Evolutionary conservation across 2,888 invertebrate species (phyloP), one percentile per base, ranked within the genome.

Genomic region (Augochlorella aurata): DNA sequence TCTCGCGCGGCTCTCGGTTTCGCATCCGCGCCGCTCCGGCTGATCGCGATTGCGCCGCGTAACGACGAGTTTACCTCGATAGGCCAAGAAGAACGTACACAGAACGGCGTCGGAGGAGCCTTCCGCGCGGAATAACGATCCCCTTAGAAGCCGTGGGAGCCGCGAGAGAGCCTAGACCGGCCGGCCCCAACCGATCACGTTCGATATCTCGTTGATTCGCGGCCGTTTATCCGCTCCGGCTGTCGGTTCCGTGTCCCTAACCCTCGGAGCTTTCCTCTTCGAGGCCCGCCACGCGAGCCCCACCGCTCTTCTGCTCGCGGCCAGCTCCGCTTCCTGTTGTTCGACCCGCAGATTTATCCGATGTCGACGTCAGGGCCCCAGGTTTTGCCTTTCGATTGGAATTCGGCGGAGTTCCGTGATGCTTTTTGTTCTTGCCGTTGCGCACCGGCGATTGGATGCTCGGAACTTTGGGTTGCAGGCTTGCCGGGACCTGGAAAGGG

Each of bases 11-110:
- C 66, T 14, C 68, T 44, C 44, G 38, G 38, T 69, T 63, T 63
- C 81, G 77, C 63, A 65, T 85, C 85, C 79, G 18, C 16, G 74
- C 69, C 73, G 75, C 74, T 82, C 81, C 74, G 24, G 66, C 76
- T 67, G 79, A 71, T 76, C 74, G 71, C 79, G 82, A 84, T 84
- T 84, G 76, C 79, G 58, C 81, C 77, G 63, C 81, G 75, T 84
- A 86, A 82, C 80, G 79, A 86, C 74, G 63, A 73, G 74, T 85
- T 84, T 75, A 85, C 78, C 73, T 77, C 80, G 74, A 75, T 80
- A 70, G 74, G 74, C 78, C 50, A 38, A 76, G 74, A 44, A 50
- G 63, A 82, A 73, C 82, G 66, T 75, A 71, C 58, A 58, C 58
- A 16, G 16, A 49, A 49, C 47, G 47, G 47, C 68, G 70, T 44